phyloP scores from a whole-genome alignment of 2,888 invertebrate genomes.

The Liopterus haemorrhoidalis region DNA sequence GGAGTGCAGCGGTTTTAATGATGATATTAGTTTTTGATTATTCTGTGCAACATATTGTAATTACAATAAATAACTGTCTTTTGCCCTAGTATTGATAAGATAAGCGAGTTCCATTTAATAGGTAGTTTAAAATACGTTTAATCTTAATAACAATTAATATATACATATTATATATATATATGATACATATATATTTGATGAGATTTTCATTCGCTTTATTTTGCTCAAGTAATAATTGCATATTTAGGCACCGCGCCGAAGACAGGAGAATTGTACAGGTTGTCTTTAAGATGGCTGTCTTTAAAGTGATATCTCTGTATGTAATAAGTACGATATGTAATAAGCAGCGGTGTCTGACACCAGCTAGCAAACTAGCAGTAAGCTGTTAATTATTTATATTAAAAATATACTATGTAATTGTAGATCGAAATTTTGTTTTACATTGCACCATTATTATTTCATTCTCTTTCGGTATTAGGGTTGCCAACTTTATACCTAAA shows the following conservation, averaged over 20 bases:
- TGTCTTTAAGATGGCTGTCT: conserved; percentile 20
- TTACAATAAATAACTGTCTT: no score
- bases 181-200: conserved; percentile 19
- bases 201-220: conserved; percentile 22
- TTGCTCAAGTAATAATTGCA: conserved; percentile 23
- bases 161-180: conserved; percentile 20
- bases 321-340: conserved; percentile 21
- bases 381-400: conserved; percentile 22
- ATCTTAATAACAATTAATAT: conserved; percentile 20
- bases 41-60: no score
- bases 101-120: conserved; percentile 25
- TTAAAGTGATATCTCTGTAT: conserved; percentile 21
- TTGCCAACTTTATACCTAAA: no score
- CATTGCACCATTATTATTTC: no score
- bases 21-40: no score
- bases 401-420: no score
- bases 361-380: no score
- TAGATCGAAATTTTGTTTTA: no score
- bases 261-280: conserved; percentile 20
- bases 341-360: conserved; percentile 23
- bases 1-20: no score
- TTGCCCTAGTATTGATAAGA: no score
- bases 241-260: conserved; percentile 24
- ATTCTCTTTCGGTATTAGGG: no score
- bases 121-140: conserved; percentile 16